Percentiles rank a stretch among this genome's conserved stretches.
Evolutionary conservation across 1,140 invertebrate species (phyloP).

Genomic region (Polypedilum pembai): DNA sequence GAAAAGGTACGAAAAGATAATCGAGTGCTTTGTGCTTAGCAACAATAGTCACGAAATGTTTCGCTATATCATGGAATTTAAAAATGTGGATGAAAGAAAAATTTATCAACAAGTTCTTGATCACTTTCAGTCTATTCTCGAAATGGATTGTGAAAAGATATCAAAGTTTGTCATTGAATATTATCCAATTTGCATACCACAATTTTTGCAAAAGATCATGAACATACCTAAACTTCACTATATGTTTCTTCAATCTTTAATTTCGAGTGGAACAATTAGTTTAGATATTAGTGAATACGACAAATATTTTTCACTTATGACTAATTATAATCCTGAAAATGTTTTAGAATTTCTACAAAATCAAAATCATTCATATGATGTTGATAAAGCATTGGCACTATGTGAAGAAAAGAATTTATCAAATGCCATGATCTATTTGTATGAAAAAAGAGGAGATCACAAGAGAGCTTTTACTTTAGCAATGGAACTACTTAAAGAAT

Average conservation of each 20-base stretch:
- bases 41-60: slow-evolving; percentile 61
- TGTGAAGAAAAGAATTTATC: slow-evolving; percentile 42
- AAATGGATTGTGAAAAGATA: slow-evolving; percentile 45
- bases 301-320: slow-evolving; percentile 61
- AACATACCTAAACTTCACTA: slow-evolving; percentile 48
- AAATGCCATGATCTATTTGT: slow-evolving; percentile 43
- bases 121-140: slow-evolving; percentile 42
- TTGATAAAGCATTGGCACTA: slow-evolving; percentile 44
- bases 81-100: slow-evolving; percentile 46
- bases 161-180: slow-evolving; percentile 49
- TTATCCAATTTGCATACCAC: slow-evolving; percentile 40
- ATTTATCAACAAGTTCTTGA: slow-evolving; percentile 45
- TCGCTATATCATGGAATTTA: slow-evolving; percentile 64
- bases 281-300: slow-evolving; percentile 51
- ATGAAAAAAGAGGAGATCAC: slow-evolving; percentile 46
- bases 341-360: slow-evolving; percentile 38
- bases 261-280: slow-evolving; percentile 46
- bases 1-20: slow-evolving; percentile 44
- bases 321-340: slow-evolving; percentile 49
- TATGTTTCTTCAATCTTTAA: slow-evolving; percentile 55
- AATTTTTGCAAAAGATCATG: slow-evolving; percentile 43
- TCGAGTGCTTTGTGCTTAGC: slow-evolving; percentile 47
- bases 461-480: slow-evolving; percentile 44
- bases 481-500: slow-evolving; percentile 39
- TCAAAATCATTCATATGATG: slow-evolving; percentile 36